Evolutionary conservation across 2,113 vertebrate species (phyloP), one percentile per base, ranked within the genome.

Genomic region (Bujurquina vittata): DNA sequence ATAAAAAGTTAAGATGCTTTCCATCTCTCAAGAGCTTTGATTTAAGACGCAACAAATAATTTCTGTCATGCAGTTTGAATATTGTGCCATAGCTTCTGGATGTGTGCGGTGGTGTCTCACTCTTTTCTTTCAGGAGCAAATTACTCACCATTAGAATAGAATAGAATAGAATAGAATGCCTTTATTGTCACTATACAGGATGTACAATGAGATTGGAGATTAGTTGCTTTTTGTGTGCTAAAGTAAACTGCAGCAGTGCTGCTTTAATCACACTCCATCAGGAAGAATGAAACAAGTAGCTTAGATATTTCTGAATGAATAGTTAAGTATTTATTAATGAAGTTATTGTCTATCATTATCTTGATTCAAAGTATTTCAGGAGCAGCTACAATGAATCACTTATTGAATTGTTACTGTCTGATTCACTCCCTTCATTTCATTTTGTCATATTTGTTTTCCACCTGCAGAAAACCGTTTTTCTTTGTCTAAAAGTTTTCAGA

Each of bases 1-100:
- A 92, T 87, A 89, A 57, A 81, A 86, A 81, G 57, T 80, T 86
- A 72, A 87, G 82, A 86, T 77, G 85, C 74, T 84, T 88, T 90
- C 74, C 83, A 61, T 57, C 81, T 74, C 62, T 80, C 72, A 52
- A 57, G 84, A 90, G 80, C 79, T 75, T 58, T 69, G 52, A 79
- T 84, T 83, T 58, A 29, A 65, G 73, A 85, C 80, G 75, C 72
- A 73, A 29, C 62, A 31, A 81, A 58, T 20, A 4, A 33, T 69
- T 79, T 49, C 35, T 75, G 33, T 54, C 58, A 33, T 56, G 17
- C 20, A 22, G 35, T 61, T 43, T 31, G 2, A 31, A 0, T 35
- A 65, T 69, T 77, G 15, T 23, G 15, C 40, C 22, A 43, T 4
- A 3, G 73, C 29, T 72, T 77, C 37, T 54, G 67, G 33, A 72